These are phyloP conservation scores for Tragelaphus buxtoni DNA, from an alignment of 2,113 vertebrate genomes.

Conservation along the genomic window DNA sequence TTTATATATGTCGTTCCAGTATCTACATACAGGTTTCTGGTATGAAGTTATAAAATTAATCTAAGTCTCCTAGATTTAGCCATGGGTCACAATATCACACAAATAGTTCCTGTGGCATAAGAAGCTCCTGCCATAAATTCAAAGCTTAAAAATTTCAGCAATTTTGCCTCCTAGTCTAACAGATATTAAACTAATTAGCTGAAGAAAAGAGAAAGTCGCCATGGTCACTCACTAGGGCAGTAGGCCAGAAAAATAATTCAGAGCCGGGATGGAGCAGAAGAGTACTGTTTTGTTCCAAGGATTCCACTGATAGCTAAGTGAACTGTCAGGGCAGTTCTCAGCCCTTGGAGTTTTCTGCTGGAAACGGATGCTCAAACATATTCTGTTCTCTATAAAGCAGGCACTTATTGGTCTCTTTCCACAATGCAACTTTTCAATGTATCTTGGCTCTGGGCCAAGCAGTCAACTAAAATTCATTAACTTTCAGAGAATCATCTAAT, in stretches of 20 bases:
- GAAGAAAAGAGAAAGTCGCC: not conserved
- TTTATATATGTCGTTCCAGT: not conserved
- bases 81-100: not conserved
- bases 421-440: not conserved
- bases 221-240: not conserved
- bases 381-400: not conserved
- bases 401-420: not conserved
- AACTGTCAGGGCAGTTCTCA: not conserved
- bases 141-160: not conserved
- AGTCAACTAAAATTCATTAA: not conserved
- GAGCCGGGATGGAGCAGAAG: not conserved
- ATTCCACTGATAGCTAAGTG: not conserved
- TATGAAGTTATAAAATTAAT: not conserved
- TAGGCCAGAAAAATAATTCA: not conserved
- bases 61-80: not conserved
- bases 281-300: accelerated
- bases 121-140: not conserved
- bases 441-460: not conserved
- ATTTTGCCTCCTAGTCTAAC: not conserved
- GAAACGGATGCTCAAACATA: not conserved
- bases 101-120: not conserved
- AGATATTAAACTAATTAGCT: not conserved
- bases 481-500: not conserved
- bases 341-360: not conserved
- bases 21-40: not conserved